Evolutionary conservation across 2,797 vertebrate genomes (phyloP).

Genomic region (Arrhamphus sclerolepis): DNA sequence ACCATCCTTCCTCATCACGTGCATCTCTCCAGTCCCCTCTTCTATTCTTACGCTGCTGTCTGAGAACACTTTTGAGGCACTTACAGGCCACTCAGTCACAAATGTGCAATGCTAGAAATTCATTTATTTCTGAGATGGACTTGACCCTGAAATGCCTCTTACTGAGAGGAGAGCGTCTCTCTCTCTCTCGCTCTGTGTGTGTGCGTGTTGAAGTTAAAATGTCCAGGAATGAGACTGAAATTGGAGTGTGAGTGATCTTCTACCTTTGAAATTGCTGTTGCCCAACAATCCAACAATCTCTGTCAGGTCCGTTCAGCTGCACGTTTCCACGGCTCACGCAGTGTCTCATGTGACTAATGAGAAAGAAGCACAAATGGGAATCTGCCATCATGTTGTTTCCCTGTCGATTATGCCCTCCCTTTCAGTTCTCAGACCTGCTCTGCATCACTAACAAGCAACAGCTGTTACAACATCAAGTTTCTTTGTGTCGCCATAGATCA

Average conservation of each 20-base stretch:
- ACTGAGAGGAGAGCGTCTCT: constrained; percentile 18
- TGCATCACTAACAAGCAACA: constrained; percentile 15
- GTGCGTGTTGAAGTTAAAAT: constrained; percentile 11
- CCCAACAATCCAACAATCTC: constrained; percentile 14
- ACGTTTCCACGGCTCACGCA: background rate
- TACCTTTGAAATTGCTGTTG: constrained; percentile 6
- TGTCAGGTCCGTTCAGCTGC: constrained; percentile 20
- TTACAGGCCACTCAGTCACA: constrained; percentile 29
- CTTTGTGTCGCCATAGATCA: constrained; percentile 7
- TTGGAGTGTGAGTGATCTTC: constrained; percentile 5
- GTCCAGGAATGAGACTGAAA: constrained; percentile 12
- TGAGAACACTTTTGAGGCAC: constrained; percentile 30
- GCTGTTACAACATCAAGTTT: constrained; percentile 18
- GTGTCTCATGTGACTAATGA: constrained; percentile 36
- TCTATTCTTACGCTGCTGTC: constrained; percentile 19
- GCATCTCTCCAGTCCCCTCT: constrained; percentile 19
- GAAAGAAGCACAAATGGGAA: constrained; percentile 21
- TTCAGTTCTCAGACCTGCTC: constrained; percentile 12
- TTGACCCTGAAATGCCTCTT: constrained; percentile 33
- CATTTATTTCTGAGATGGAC: constrained; percentile 48
- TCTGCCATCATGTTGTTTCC: constrained; percentile 1
- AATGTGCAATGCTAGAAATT: constrained; percentile 33
- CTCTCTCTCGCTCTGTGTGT: constrained; percentile 17
- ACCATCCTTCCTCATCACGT: constrained; percentile 25
- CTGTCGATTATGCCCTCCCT: constrained; percentile 6